phyloP scores from a whole-genome alignment of 2,797 vertebrate genomes.

The Pipistrellus kuhlii region DNA sequence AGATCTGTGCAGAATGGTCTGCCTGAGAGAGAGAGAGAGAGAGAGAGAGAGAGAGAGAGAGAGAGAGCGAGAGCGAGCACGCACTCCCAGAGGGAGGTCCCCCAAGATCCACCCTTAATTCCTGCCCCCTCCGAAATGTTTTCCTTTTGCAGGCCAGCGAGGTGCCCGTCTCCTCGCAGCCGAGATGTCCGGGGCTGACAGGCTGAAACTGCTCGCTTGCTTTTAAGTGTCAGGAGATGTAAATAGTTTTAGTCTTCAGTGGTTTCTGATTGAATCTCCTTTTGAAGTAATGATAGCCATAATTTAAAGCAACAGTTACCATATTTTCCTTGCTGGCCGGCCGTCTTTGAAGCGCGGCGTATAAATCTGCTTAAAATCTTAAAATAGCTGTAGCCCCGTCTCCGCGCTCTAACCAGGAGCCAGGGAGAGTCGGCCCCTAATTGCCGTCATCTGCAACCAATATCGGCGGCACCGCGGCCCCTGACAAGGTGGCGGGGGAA shows the following conservation, averaged over 20 bases:
- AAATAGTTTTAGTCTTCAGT: constrained; percentile 87
- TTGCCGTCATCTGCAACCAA: constrained; percentile 89
- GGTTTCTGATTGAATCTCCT: constrained; percentile 89
- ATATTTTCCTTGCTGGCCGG: constrained; percentile 89
- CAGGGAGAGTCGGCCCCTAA: constrained; percentile 86
- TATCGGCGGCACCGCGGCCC: constrained; percentile 83
- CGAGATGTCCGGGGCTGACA: constrained; percentile 83
- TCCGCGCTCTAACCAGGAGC: constrained; percentile 83
- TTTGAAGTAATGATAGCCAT: constrained; percentile 92
- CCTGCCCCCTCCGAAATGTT: constrained; percentile 63
- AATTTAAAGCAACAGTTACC: constrained; percentile 92
- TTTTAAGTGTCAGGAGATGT: constrained; percentile 88
- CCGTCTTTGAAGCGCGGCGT: constrained; percentile 88
- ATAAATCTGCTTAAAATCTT: constrained; percentile 89
- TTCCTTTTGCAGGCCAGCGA: constrained; percentile 75
- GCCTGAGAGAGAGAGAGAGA: too few relatives aligned
- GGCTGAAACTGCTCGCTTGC: constrained; percentile 85
- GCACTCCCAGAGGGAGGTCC: constrained; percentile 64
- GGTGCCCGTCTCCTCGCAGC: constrained; percentile 68
- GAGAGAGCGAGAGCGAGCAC: not conserved
- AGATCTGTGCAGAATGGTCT: not conserved
- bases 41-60: not conserved
- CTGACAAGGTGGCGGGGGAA: constrained; percentile 82
- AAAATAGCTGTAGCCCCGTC: constrained; percentile 86
- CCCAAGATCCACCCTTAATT: constrained; percentile 74